These are phyloP conservation scores for Aspidiotus destructor DNA, from an alignment of 2,888 invertebrate species.

Conservation along the genomic window DNA sequence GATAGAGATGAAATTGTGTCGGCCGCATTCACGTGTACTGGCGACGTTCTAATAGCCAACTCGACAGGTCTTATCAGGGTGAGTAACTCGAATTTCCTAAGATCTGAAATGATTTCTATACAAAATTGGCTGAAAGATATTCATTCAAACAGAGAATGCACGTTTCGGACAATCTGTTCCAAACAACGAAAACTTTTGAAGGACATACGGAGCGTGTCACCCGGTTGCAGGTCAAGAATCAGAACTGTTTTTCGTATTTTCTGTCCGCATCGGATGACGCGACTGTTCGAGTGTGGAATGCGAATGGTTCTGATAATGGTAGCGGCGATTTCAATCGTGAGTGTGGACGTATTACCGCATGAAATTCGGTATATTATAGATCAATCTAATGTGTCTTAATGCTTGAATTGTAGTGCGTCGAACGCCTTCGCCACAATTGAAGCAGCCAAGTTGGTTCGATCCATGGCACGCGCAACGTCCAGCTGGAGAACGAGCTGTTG, in stretches of 20 bases:
- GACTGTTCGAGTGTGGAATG: conserved; percentile 32
- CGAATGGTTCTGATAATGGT: conserved; percentile 16
- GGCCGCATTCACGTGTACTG: conserved; percentile 49
- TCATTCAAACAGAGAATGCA: conserved; percentile 24
- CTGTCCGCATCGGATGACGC: conserved; percentile 33
- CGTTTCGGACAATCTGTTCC: conserved; percentile 3
- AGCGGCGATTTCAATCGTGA: background rate
- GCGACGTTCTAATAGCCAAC: conserved; percentile 46
- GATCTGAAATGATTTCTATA: background rate
- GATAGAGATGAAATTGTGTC: conserved; percentile 48
- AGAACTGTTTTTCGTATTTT: conserved; percentile 30
- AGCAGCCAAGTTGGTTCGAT: conserved; percentile 32
- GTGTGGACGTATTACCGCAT: background rate
- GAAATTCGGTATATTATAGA: background rate
- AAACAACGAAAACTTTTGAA: conserved; percentile 22
- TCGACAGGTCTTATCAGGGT: conserved; percentile 46
- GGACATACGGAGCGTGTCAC: conserved; percentile 30
- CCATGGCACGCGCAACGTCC: conserved; percentile 10
- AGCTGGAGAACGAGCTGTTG: conserved; percentile 15
- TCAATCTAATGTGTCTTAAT: background rate
- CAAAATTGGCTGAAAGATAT: background rate
- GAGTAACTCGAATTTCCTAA: conserved; percentile 32
- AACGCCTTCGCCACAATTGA: conserved; percentile 33
- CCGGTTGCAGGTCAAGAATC: conserved; percentile 12
- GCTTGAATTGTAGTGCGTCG: background rate